Evolutionary conservation across 1,140 invertebrate species (phyloP), one percentile per base, ranked within the genome.

Genomic region (Conus ventricosus): DNA sequence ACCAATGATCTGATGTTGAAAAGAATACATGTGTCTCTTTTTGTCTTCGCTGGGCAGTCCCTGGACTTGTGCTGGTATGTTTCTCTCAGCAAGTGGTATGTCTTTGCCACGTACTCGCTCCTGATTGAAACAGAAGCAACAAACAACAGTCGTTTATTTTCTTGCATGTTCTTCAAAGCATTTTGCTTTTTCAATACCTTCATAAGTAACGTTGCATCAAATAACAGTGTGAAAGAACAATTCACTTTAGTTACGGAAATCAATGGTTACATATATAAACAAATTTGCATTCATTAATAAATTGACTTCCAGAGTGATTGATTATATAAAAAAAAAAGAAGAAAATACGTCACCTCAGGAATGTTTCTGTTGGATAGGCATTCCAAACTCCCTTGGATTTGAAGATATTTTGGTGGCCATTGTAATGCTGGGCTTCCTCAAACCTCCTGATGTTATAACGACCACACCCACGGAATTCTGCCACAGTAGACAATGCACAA

Each of bases 401-500:
- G 91, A 95, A 95, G 57, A 93, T 91, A 90, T 93, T 94, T 20
- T 88, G 88, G 85, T 93, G 91, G 51, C 94, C 93, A 90, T 95
- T 94, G 5, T 87, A 63, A 82, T 95, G 92, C 60, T 94, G 93
- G 11, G 93, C 92, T n/a, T 95, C 94, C 53, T 94, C 92, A 90
- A 91, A 94, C 88, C 94, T 95, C 90, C 94, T 94, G 23, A 95
- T 88, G 80, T 94, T 94, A 92, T 95, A 95, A 6, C 94, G 91
- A 81, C 94, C 94, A 94, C 90, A 88, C 94, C 94, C 84, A 95
- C 94, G 23, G 94, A 92, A 88, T 95, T 95, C 94, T 95, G 89
- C n/a, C 90, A 90, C 60, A 60, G 15, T 15, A 60, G 89, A 76
- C 27, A 57, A 87, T 39, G 53, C 51, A 91, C 86, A 39, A 39